Evolutionary conservation across 92 coral and sea anemone species (phyloP).

Genomic region (Plumapathes pennacea): DNA sequence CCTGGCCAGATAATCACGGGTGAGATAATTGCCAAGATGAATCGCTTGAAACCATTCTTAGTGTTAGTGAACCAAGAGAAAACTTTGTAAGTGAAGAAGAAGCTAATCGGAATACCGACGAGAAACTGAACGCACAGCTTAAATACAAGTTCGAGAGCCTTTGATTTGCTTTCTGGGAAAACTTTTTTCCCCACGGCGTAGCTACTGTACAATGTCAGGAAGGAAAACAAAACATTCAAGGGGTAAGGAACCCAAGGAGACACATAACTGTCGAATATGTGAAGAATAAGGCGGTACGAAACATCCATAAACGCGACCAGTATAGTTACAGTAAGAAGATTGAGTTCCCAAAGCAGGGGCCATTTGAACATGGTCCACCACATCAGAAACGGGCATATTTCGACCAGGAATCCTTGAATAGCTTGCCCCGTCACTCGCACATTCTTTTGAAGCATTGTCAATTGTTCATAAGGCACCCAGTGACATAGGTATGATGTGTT

Average conservation of each 20-base stretch:
- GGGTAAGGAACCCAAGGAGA: constrained; percentile 24
- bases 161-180: background rate
- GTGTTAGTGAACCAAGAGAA: constrained; percentile 10
- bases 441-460: constrained; percentile 21
- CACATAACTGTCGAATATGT: constrained; percentile 6
- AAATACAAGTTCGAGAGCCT: constrained; percentile 2
- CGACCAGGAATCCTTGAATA: background rate
- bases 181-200: background rate
- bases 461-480: constrained; percentile 6
- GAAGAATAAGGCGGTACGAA: constrained; percentile 14
- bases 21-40: background rate
- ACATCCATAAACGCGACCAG: constrained; percentile 12
- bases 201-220: background rate
- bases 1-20: background rate
- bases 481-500: constrained; percentile 47
- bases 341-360: constrained; percentile 10
- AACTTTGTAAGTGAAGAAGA: background rate
- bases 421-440: constrained; percentile 11
- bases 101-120: background rate
- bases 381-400: constrained; percentile 18
- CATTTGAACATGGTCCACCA: constrained; percentile 12
- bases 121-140: constrained; percentile 16
- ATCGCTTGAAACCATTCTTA: background rate
- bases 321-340: constrained; percentile 6
- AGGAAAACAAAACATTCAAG: constrained; percentile 3